Base-by-base conservation (phyloP, 2,797 vertebrate species). In the Botia kubotai region DNA sequence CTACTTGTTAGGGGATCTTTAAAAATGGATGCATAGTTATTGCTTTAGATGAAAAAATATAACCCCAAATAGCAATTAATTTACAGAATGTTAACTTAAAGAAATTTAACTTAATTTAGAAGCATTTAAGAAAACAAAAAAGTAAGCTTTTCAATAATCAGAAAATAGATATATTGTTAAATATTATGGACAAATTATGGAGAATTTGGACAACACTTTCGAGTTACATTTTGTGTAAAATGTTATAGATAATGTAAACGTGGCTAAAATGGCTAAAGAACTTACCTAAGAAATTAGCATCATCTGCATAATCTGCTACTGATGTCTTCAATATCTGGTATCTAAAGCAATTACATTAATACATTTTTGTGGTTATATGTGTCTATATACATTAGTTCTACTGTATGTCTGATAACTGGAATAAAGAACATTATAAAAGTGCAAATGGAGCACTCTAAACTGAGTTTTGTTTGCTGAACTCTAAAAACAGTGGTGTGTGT, bases 401-500 rank as follows among this genome's bases (percentile, higher is more conserved):
- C 52, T 53, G 52, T 53, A 33, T 26, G 23, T 26, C 17, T 26
- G 23, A 8, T 39, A 16, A 65, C 1, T 29, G 12, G 4, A 29
- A 7, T 16, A 62, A 62, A 4, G 3, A 63, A 63, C 6, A 2
- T 65, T 65, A n/a, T 4, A 36, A 65, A 17, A 17, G 6, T 65
- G 62, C 23, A 26, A 46, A 57, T 55, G 50, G 19, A 57, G 60
- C 70, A 55, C 12, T 26, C 60, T 53, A 23, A 71, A 71, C 57
- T 63, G 14, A 36, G 29, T 79, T 79, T 5, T 72, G 69, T 53
- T 65, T 53, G 57, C 57, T 79, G 69, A 79, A 53, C 46, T 65
- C 26, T 26, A 33, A 80, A 79, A 80, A 80, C 58, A 26, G 23
- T 26, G 23, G 23, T 66, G 46, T 67, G 46, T 19, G 55, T 66